Percentiles rank a stretch among this genome's conserved stretches.
These are phyloP conservation scores for Cantharis flavilabris DNA, from an alignment of 2,888 invertebrate genomes.

Conservation along the genomic window DNA sequence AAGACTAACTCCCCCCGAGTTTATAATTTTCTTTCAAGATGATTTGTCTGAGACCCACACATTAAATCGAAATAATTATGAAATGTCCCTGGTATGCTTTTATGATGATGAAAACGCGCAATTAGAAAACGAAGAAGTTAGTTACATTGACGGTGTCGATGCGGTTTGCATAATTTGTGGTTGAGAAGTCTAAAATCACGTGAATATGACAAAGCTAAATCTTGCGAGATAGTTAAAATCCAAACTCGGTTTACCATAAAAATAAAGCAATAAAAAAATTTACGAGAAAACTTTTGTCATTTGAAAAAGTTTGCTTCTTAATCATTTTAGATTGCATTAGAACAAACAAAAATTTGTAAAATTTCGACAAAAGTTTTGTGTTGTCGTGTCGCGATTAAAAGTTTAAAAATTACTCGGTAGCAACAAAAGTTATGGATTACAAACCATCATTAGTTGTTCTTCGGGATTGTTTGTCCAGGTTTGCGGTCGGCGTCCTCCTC, in stretches of 20 bases:
- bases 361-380: not conserved
- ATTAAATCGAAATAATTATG: not conserved
- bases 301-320: not conserved
- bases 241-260: not conserved
- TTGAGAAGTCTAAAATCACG: not conserved
- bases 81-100: not conserved
- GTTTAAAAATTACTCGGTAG: not conserved
- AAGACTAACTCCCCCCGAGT: too few species aligned
- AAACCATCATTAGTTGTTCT: conserved; percentile 50
- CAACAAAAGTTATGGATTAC: conserved; percentile 7
- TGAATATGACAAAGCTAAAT: not conserved
- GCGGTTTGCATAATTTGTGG: not conserved
- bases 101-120: not conserved
- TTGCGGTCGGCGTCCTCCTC: conserved; percentile 57
- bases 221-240: not conserved
- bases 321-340: not conserved
- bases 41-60: too few species aligned
- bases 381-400: not conserved
- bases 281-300: not conserved
- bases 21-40: too few species aligned
- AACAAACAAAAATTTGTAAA: not conserved
- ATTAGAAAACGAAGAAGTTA: not conserved
- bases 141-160: not conserved
- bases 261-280: not conserved
- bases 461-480: conserved; percentile 45